Evolutionary conservation across 2,888 invertebrate species (phyloP).

Genomic region (Sarcophaga carnaria): DNA sequence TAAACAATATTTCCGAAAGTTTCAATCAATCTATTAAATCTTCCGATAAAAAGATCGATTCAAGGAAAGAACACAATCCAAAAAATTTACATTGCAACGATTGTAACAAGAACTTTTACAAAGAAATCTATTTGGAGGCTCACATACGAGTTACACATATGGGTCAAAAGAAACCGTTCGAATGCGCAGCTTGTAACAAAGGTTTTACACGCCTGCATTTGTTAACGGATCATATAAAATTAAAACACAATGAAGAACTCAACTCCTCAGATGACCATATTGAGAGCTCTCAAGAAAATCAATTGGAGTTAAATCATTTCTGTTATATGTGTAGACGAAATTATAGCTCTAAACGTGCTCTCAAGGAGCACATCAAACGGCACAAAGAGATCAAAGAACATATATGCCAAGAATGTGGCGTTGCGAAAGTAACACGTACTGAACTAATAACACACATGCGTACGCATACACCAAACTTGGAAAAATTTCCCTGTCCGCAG

Average conservation of each 20-base stretch:
- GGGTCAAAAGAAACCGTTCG: constrained; percentile 77
- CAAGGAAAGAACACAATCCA: constrained; percentile 71
- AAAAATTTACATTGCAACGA: constrained; percentile 67
- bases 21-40: constrained; percentile 46
- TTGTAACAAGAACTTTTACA: constrained; percentile 77
- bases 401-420: constrained; percentile 78
- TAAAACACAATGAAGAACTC: background rate
- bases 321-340: constrained; percentile 76
- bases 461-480: constrained; percentile 77
- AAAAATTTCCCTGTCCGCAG: constrained; percentile 77
- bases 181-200: constrained; percentile 75
- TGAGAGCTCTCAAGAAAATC: constrained; percentile 25
- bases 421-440: constrained; percentile 78
- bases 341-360: constrained; percentile 78
- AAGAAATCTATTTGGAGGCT: constrained; percentile 77
- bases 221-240: background rate
- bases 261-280: constrained; percentile 7
- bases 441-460: constrained; percentile 78
- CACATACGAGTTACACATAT: constrained; percentile 77
- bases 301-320: constrained; percentile 66
- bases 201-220: constrained; percentile 72
- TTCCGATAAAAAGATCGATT: constrained; percentile 2
- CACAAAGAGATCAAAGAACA: constrained; percentile 78
- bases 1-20: constrained; percentile 61
- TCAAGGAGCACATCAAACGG: constrained; percentile 78